Evolutionary conservation across 1,140 invertebrate species (phyloP), one percentile per base, ranked within the genome.

Genomic region (Heliconius hermathena): DNA sequence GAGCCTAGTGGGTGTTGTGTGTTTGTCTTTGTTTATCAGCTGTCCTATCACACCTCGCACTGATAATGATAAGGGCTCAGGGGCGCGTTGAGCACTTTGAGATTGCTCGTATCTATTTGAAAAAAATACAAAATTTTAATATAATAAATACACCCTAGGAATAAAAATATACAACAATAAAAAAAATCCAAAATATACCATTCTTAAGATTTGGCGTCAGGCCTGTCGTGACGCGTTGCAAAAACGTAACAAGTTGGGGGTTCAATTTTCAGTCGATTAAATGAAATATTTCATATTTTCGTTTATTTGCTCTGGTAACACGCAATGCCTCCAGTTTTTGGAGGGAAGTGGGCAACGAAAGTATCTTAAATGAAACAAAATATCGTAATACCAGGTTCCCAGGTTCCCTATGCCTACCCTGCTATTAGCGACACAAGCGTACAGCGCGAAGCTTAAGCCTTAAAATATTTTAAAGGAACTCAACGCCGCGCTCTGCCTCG

Each of bases 11-110:
- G 96, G 95, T 66, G 90, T 84, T 49, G 89, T 82, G 71, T 90
- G 89, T 29, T 86, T 84, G 80, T 95, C 94, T 3, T 85, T 82
- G 82, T 95, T 95, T 46, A 95, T 36, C 8, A 96, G 83, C 83
- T 96, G 95, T 3, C 92, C 80, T 22, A 84, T 9, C 33, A 90
- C 90, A 20, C 46, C 54, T 16, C 86, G 80, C 20, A 77, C 18
- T 0, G 82, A 79, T 66, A 86, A 74, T 16, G 77, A 36, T 38
- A 85, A 74, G 0, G 87, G 80, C 71, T 85, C 89, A 4, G 73
- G 49, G 0, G 80, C 36, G 33, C 85, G 79, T 33, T 85, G 88
- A 6, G 73, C 41, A 0, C 85, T 80, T 52, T 78, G 81, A 8
- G 77, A 87, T 22, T 81, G 74, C 82, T 91, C 89, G 81, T 92